These are phyloP conservation scores for Falco peregrinus DNA, from an alignment of 2,797 vertebrate genomes.

Conservation along the genomic window DNA sequence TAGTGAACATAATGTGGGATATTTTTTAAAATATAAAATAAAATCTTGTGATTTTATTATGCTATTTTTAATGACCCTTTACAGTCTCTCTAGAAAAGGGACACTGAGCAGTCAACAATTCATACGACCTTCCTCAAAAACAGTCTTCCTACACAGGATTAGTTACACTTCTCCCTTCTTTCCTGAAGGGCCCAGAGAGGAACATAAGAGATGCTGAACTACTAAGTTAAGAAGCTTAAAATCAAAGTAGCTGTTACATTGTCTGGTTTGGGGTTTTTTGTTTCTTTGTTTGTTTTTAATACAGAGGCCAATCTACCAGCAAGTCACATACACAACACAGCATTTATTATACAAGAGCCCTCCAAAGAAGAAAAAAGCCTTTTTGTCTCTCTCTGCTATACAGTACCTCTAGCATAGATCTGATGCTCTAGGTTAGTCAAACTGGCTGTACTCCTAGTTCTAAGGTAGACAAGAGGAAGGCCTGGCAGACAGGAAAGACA, in stretches of 20 bases:
- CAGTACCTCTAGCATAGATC: conserved; percentile 95
- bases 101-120: neutral
- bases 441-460: conserved; percentile 98
- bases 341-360: neutral
- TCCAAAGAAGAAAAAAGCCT: neutral
- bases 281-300: neutral
- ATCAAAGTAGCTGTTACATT: neutral
- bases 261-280: neutral
- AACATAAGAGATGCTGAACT: neutral
- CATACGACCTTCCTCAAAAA: neutral
- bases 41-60: neutral
- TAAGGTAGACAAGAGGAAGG: conserved; percentile 95
- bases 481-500: conserved; percentile 92
- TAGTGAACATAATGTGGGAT: neutral
- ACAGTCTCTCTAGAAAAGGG: neutral
- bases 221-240: neutral
- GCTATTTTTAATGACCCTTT: neutral
- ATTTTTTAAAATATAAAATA: neutral
- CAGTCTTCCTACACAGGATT: neutral
- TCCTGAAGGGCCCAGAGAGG: neutral
- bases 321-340: neutral
- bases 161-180: neutral
- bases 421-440: conserved; percentile 96
- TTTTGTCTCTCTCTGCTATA: conserved; percentile 71
- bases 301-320: neutral